These are phyloP conservation scores for Hypothenemus hampei DNA, from an alignment of 1,140 invertebrate species.

Conservation along the genomic window DNA sequence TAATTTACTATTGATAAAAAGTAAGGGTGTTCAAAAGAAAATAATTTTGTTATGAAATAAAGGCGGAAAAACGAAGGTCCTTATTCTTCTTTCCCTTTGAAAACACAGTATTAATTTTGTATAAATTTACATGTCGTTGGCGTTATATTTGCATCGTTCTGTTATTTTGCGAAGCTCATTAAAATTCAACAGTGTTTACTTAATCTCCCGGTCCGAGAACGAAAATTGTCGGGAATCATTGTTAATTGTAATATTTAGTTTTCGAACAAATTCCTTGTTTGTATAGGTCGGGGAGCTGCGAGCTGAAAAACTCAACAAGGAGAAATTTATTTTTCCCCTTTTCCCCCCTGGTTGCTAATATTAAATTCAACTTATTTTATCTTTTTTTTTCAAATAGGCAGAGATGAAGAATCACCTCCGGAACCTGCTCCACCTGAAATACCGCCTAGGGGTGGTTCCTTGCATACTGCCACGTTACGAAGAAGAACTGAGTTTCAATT, in stretches of 20 bases:
- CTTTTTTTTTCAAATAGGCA: slow-evolving; percentile 46
- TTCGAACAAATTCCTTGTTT: background rate
- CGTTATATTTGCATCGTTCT: slow-evolving; percentile 30
- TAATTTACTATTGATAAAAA: no score
- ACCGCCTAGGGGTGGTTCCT: slow-evolving; percentile 63
- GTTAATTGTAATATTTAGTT: slow-evolving; percentile 25
- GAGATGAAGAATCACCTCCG: slow-evolving; percentile 60
- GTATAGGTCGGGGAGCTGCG: background rate
- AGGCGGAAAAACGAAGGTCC: slow-evolving; percentile 10
- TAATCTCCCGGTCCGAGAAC: slow-evolving; percentile 20
- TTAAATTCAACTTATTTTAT: no score
- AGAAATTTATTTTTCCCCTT: background rate
- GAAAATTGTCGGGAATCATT: slow-evolving; percentile 13
- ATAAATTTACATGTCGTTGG: slow-evolving; percentile 33
- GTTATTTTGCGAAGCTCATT: slow-evolving; percentile 29
- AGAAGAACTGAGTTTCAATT: slow-evolving; percentile 38
- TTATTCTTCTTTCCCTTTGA: no score
- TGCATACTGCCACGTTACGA: slow-evolving; percentile 51
- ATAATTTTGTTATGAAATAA: background rate
- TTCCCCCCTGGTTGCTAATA: background rate
- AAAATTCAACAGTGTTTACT: slow-evolving; percentile 34
- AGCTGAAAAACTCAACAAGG: background rate
- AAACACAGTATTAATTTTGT: slow-evolving; percentile 32
- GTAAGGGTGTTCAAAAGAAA: no score
- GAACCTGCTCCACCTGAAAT: slow-evolving; percentile 70